Evolutionary conservation across 2,888 invertebrate species (phyloP).

Genomic region (Formica aserva): DNA sequence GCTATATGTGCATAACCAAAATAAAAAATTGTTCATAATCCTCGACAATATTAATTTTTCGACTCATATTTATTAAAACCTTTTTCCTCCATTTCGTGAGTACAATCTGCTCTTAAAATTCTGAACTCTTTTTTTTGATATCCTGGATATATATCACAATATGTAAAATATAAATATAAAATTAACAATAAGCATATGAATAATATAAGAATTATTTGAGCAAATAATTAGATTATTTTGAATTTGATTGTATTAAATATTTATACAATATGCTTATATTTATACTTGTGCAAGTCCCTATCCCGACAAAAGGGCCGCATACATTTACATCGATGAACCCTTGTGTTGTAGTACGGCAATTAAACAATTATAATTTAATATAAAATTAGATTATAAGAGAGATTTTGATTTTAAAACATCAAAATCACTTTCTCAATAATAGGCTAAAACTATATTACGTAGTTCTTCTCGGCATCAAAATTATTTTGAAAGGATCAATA

Average conservation of each 20-base stretch:
- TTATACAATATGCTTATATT: neutral
- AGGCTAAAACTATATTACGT: neutral
- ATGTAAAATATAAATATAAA: neutral
- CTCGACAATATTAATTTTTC: no score
- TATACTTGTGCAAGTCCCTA: neutral
- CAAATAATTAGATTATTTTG: neutral
- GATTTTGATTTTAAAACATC: neutral
- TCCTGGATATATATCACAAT: no score
- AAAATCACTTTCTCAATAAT: slow-evolving; percentile 2
- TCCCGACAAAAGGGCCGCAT: neutral
- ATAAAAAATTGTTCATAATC: no score
- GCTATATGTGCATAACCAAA: no score
- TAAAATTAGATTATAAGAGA: neutral
- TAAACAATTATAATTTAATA: neutral
- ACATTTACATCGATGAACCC: slow-evolving; percentile 60
- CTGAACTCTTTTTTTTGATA: no score
- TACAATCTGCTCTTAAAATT: no score
- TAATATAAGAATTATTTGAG: neutral
- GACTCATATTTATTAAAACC: no score
- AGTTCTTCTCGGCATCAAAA: neutral
- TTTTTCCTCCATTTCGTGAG: no score
- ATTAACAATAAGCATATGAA: neutral
- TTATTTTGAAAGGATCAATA: neutral
- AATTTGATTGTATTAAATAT: slow-evolving; percentile 22
- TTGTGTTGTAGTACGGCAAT: neutral